phyloP scores from a whole-genome alignment of 2,888 invertebrate genomes.

The Drosophila demipolita region DNA sequence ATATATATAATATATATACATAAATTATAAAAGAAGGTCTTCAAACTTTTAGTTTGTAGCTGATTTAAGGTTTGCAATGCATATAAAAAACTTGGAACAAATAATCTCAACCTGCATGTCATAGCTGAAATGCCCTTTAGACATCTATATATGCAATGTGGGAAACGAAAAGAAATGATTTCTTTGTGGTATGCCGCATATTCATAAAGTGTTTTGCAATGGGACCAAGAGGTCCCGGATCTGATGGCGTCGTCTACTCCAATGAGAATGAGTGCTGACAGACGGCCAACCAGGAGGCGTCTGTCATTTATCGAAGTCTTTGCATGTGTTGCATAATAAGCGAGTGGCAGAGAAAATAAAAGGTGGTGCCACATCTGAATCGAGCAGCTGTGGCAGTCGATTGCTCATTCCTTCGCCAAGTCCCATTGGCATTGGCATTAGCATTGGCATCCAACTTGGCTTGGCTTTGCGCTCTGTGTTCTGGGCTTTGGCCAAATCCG shows the following conservation, averaged over 20 bases:
- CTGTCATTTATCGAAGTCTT: conserved; percentile 54
- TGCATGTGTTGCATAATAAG: conserved; percentile 66
- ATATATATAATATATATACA: background rate
- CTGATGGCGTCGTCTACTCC: conserved; percentile 15
- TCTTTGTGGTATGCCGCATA: conserved; percentile 49
- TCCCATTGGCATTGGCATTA: conserved; percentile 45
- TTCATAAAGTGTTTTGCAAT: conserved; percentile 73
- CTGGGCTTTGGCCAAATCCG: conserved; percentile 72
- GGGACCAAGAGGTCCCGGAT: conserved; percentile 34
- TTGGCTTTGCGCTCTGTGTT: conserved; percentile 46
- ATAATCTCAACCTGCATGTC: background rate
- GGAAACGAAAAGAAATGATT: conserved; percentile 37
- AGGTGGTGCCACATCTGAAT: conserved; percentile 18
- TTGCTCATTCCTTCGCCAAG: conserved; percentile 28
- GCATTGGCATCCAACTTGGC: conserved; percentile 23
- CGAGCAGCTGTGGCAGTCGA: conserved; percentile 45
- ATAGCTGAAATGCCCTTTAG: background rate
- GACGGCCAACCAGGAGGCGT: conserved; percentile 54
- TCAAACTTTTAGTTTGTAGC: background rate
- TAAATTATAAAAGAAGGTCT: background rate
- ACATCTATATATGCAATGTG: background rate
- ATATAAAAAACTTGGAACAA: background rate
- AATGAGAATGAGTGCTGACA: conserved; percentile 40
- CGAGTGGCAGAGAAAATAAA: conserved; percentile 24
- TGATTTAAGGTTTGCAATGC: background rate